These are phyloP conservation scores for Labeo rohita DNA, from an alignment of 2,113 vertebrate species.

Conservation along the genomic window DNA sequence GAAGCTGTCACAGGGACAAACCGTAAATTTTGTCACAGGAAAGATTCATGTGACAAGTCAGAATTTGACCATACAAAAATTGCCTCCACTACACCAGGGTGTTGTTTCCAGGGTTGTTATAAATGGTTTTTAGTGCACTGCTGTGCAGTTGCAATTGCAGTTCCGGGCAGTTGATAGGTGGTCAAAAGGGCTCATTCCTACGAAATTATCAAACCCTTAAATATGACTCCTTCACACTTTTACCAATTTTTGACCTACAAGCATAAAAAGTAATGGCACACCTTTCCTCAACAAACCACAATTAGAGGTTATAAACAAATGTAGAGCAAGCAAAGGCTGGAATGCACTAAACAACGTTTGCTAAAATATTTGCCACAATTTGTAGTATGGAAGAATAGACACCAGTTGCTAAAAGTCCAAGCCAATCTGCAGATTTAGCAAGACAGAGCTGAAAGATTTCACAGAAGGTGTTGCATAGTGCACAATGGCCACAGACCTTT, in stretches of 20 bases:
- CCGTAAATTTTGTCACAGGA: background rate
- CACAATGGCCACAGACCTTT: background rate
- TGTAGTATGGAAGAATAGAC: background rate
- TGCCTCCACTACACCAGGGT: background rate
- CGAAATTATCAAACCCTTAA: background rate
- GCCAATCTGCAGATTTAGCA: background rate
- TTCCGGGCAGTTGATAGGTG: background rate
- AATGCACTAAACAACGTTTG: background rate
- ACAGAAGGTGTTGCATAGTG: background rate
- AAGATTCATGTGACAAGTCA: background rate
- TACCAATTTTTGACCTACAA: too few relatives aligned
- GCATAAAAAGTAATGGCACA: too few relatives aligned
- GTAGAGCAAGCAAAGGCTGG: background rate
- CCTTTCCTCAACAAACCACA: too few relatives aligned
- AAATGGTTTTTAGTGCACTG: background rate
- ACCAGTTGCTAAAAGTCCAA: background rate
- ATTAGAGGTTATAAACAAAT: too few relatives aligned
- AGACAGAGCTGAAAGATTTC: background rate
- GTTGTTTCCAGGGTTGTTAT: background rate
- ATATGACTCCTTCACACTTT: too few relatives aligned
- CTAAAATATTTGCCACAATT: background rate
- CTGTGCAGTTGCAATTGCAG: background rate
- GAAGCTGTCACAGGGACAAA: background rate
- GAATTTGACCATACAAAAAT: background rate
- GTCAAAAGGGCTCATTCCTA: background rate